Evolutionary conservation across 2,888 invertebrate genomes (phyloP).

Genomic region (Danaus chrysippus): DNA sequence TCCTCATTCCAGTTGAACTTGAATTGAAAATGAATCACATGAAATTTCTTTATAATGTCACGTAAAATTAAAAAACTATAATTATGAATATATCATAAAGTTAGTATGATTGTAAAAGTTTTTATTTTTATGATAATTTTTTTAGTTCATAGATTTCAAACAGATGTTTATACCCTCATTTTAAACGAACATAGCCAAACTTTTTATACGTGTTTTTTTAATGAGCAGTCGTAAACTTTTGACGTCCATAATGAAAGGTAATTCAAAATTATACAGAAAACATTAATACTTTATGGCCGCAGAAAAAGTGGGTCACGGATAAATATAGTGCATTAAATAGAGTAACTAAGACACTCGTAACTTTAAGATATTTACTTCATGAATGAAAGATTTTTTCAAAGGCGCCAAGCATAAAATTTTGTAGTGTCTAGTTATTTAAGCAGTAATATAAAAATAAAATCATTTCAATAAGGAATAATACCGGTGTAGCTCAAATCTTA

Average conservation of each 20-base stretch:
- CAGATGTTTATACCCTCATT: not conserved
- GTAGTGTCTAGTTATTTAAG: too few relatives aligned
- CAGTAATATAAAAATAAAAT: too few relatives aligned
- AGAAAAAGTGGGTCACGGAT: conserved; percentile 12
- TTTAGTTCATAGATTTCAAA: not conserved
- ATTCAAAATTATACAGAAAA: conserved; percentile 31
- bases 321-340: not conserved
- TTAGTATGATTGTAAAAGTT: too few relatives aligned
- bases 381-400: too few relatives aligned
- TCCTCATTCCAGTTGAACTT: too few relatives aligned
- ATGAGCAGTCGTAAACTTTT: conserved; percentile 40
- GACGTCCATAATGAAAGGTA: conserved; percentile 34
- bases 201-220: conserved; percentile 25
- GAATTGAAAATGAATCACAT: too few relatives aligned
- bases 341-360: not conserved
- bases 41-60: too few relatives aligned
- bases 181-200: conserved; percentile 9
- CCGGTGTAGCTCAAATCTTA: not conserved
- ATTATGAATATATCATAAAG: too few relatives aligned
- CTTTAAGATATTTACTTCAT: not conserved
- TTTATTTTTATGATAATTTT: too few relatives aligned
- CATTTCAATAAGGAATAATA: too few relatives aligned
- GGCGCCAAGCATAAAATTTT: too few relatives aligned
- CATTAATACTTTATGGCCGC: conserved; percentile 4
- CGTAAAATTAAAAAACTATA: too few relatives aligned